Percentiles rank a stretch among this genome's conserved stretches.
Conservation (phyloP, 2,888 invertebrate genomes). For the Biston betularia region DNA sequence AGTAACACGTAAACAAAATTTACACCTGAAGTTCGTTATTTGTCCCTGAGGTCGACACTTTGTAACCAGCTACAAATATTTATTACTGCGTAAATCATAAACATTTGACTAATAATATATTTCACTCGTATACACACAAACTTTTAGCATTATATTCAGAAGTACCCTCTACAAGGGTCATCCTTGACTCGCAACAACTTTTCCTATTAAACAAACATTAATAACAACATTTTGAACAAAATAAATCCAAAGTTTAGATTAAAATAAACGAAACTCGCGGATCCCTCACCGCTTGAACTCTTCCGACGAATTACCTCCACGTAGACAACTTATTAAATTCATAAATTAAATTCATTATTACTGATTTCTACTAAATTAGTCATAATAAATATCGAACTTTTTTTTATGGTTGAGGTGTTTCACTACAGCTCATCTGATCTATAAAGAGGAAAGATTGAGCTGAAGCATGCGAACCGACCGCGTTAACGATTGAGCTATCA, state of each 20-base stretch:
- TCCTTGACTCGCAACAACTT: constrained; percentile 45
- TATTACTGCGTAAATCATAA: constrained; percentile 4
- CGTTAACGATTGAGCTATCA: too few relatives aligned
- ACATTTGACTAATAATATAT: constrained; percentile 9
- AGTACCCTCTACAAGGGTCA: constrained; percentile 37
- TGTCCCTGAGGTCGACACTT: not conserved
- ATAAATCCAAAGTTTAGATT: constrained; percentile 48
- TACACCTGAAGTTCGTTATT: not conserved
- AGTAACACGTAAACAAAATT: not conserved
- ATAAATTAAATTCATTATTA: constrained; percentile 16
- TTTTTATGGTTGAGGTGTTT: too few relatives aligned
- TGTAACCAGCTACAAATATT: not conserved
- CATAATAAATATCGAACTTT: too few relatives aligned
- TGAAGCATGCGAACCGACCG: too few relatives aligned
- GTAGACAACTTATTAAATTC: constrained; percentile 28
- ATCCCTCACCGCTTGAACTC: constrained; percentile 42
- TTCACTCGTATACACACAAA: constrained; percentile 18
- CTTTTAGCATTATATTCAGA: constrained; percentile 28
- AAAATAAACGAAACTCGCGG: constrained; percentile 44
- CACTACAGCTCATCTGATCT: too few relatives aligned
- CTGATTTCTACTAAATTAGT: too few relatives aligned
- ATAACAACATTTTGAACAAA: constrained; percentile 47
- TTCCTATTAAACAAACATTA: constrained; percentile 46
- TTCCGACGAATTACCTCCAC: constrained; percentile 40
- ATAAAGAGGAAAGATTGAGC: too few relatives aligned